Base-by-base conservation (phyloP, 2,797 vertebrate species). In the Muscicapa comitata region DNA sequence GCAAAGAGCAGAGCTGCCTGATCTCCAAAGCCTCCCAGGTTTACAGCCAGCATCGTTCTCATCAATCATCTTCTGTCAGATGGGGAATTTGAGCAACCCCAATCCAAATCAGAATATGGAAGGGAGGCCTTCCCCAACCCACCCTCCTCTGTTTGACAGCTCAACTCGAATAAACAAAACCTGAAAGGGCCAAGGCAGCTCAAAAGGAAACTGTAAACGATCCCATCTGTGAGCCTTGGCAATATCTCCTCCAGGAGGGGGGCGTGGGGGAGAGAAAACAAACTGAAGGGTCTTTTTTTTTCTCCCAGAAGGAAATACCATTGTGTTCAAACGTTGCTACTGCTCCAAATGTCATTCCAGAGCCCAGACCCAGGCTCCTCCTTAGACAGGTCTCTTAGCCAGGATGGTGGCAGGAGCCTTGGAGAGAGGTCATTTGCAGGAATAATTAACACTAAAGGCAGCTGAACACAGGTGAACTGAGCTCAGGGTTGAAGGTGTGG, bases 151-250 rank as follows among this genome's bases (percentile, higher is more conserved):
- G 80, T 94, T 95, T 87, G 71, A 94, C 94, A 95, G 54, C 94
- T 92, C 83, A 86, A 82, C 85, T 96, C 54, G 31, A 95, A 96
- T 96, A 97, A 98, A 97, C 96, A 98, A 91, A 95, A 86, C 88
- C 93, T 93, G 94, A 97, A 97, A 96, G 93, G 88, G 63, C 85
- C 89, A 94, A 90, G 70, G 91, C 97, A 85, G 94, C 97, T 98
- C 91, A 96, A 97, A 97, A 97, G 93, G 81, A 96, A 94, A 94
- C 94, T 92, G 86, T 95, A 97, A 97, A 95, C 58, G 96, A 96
- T 97, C 94, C 97, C 97, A 96, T 97, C 97, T 97, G 97, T 96
- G 96, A 88, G 86, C 94, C 93, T 97, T 97, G 95, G 91, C 79
- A 91, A 38, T 68, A 93, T 92, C 91, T 97, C 86, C 83, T 95